Conservation (phyloP, 2,888 invertebrate species). For the Eulithis testata region DNA sequence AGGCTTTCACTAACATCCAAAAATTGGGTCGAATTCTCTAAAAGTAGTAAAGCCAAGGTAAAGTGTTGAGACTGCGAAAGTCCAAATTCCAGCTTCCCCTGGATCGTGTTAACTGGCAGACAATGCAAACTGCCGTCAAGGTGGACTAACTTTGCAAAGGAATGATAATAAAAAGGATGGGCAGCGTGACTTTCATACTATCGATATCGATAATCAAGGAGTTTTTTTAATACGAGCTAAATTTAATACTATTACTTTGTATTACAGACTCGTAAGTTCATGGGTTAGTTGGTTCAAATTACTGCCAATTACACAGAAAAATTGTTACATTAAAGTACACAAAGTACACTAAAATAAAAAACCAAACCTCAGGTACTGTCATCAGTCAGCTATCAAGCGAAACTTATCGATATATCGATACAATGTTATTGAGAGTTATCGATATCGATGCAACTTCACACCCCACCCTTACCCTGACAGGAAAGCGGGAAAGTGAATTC, state of each 20-base stretch:
- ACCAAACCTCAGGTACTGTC: too few species aligned
- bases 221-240: too few species aligned
- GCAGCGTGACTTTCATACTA: conserved; percentile 12
- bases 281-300: too few species aligned
- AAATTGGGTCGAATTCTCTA: conserved; percentile 33
- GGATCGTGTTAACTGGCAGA: conserved; percentile 47
- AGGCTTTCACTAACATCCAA: conserved; percentile 18
- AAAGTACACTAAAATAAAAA: too few species aligned
- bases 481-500: conserved; percentile 76
- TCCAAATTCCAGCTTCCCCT: conserved; percentile 19
- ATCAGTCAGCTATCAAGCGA: too few species aligned
- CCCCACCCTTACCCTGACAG: conserved; percentile 52
- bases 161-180: conserved; percentile 56
- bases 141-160: conserved; percentile 66
- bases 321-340: too few species aligned
- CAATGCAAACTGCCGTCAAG: conserved; percentile 70
- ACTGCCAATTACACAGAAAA: too few species aligned
- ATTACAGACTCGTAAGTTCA: too few species aligned
- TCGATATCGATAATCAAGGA: conserved; percentile 42
- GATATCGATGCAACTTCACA: conserved; percentile 36
- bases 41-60: conserved; percentile 43
- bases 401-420: background rate
- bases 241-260: too few species aligned
- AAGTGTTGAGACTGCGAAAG: conserved; percentile 34
- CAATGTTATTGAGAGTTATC: background rate